Evolutionary conservation across 2,113 vertebrate genomes (phyloP).

Genomic region (Muntiacus reevesi): DNA sequence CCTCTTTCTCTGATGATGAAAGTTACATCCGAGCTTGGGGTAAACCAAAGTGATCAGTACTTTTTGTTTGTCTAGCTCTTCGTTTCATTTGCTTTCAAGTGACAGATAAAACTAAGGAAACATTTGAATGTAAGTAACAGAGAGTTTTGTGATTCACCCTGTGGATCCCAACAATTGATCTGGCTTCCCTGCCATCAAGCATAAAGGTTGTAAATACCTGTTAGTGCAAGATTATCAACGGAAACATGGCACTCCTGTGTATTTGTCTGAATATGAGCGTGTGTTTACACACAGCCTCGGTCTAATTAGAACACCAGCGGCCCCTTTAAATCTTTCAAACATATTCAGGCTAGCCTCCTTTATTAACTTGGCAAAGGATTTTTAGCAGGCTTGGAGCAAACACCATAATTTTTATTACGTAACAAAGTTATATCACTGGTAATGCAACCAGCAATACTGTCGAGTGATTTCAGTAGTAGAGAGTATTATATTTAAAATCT

Average conservation of each 20-base stretch:
- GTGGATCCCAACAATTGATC: not conserved
- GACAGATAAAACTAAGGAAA: not conserved
- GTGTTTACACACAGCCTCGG: not conserved
- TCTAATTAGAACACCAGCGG: conserved; percentile 34
- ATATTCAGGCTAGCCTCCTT: not conserved
- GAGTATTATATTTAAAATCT: not conserved
- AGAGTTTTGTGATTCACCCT: not conserved
- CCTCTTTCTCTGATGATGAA: not conserved
- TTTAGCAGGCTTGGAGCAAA: conserved; percentile 44
- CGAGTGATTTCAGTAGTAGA: not conserved
- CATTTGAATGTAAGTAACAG: not conserved
- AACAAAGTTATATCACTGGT: conserved; percentile 60
- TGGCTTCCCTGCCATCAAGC: rapidly evolving
- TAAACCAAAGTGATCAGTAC: not conserved
- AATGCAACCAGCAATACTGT: conserved; percentile 63
- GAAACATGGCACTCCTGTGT: not conserved
- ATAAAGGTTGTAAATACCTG: not conserved
- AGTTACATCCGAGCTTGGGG: not conserved
- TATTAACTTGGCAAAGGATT: conserved; percentile 49
- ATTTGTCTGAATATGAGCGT: not conserved
- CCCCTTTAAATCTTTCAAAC: conserved; percentile 37
- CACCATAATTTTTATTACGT: conserved; percentile 64
- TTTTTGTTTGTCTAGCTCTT: not conserved
- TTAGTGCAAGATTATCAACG: not conserved
- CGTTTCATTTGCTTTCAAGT: not conserved